Evolutionary conservation across 30 jellyfish, hydroid and myxozoan genomes (phyloP).

Genomic region (Aurelia sp.): DNA sequence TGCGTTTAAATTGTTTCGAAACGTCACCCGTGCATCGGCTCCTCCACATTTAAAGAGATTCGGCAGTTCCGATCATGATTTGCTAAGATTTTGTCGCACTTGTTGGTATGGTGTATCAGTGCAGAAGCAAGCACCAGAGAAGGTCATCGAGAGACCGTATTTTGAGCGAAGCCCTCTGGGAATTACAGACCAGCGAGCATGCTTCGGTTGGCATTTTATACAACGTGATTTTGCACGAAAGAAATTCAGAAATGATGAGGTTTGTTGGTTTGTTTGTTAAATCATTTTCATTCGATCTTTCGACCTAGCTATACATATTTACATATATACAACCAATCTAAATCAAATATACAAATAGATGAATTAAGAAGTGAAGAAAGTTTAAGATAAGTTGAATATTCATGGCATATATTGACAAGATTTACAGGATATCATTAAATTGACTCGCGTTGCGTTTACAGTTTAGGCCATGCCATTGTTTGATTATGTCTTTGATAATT

Average conservation of each 20-base stretch:
- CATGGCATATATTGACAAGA: background rate
- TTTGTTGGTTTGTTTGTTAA: too few species aligned
- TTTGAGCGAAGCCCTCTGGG: constrained; percentile 61
- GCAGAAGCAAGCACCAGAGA: background rate
- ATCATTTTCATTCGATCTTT: too few species aligned
- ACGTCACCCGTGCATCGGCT: constrained; percentile 28
- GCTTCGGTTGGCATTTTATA: constrained; percentile 69
- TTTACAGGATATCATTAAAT: background rate
- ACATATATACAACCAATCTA: too few species aligned
- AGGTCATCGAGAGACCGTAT: constrained; percentile 23
- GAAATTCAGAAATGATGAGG: background rate
- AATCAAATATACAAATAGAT: too few species aligned
- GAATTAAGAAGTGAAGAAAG: too few species aligned
- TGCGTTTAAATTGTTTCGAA: constrained; percentile 59
- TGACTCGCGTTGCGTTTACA: background rate
- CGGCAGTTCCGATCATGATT: constrained; percentile 39
- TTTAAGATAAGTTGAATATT: too few species aligned
- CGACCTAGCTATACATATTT: too few species aligned
- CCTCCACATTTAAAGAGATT: constrained; percentile 60
- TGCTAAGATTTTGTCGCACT: constrained; percentile 52
- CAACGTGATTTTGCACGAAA: constrained; percentile 64
- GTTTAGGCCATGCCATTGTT: too few species aligned
- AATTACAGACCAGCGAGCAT: constrained; percentile 60
- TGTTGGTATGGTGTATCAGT: constrained; percentile 48
- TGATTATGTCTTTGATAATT: too few species aligned